Base-by-base conservation (phyloP, 2,888 invertebrate genomes). In the Eupithecia vulgata region DNA sequence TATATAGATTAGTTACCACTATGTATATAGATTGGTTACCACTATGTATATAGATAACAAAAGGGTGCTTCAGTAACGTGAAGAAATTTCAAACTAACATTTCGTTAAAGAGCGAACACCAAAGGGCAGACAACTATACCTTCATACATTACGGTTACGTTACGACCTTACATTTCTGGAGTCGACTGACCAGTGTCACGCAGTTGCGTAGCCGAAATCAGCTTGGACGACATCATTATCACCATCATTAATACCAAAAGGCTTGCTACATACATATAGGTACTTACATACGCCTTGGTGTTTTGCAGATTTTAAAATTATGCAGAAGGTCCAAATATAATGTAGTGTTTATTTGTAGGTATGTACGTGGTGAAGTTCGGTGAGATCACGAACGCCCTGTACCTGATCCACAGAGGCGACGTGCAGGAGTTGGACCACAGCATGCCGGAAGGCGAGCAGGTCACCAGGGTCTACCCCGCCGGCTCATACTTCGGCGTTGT, bases 381-480 rank as follows among this genome's bases (percentile, higher is more conserved):
- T 17, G 92, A 92, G 71, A 90, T 91, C 48, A 92, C 91, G 0
- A 85, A 92, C 72, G 82, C 89, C 1, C 91, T 93, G 91, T 93
- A 91, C 76, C 75, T 93, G 37, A 87, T 93, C 17, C 92, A 93
- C 75, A 83, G 83, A 1, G 92, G 92, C 0, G 80, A 84, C 3
- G 89, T 93, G 1, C 69, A 81, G 30, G 59, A 59, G 59, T 15
- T 59, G 59, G 59, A 59, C 15, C 59, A 15, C 59, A 30, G 5
- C 59, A 59, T 59, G 59, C 59, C 59, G 13, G 30, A 59, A 15
- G 59, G 59, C 12, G 59, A 59, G 3, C 78, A 74, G 17, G 75
- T 72, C 48, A 72, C 75, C 2, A 82, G 82, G 37, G 78, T 83
- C 7, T 90, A 86, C 71, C 80, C 81, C 0, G 75, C 83, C 1